Base-by-base conservation (phyloP, 1,140 invertebrate species). In the Papilio helenus region DNA sequence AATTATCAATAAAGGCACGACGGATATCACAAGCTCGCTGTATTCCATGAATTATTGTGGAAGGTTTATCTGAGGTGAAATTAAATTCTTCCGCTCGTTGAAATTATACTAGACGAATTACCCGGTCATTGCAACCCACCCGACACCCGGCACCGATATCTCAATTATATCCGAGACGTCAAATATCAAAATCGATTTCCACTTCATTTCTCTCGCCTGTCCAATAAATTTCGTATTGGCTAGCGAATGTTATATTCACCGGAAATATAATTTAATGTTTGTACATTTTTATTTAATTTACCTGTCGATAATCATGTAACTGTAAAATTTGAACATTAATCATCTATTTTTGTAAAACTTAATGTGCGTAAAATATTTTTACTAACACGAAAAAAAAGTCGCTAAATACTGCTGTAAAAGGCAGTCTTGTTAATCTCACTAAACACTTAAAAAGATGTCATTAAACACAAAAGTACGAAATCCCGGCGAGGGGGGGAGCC, bases 31-130 rank as follows among this genome's bases (percentile, higher is more conserved):
- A 72, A 76, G 81, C 55, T 82, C 80, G 86, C 42, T 20, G n/a
- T 55, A 80, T 86, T 83, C 79, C 81, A 87, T 87, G 85, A 89
- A 86, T 85, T 88, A 89, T 87, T 86, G 72, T 51, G 82, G 61
- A 74, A 82, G 86, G 85, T 85, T 87, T 91, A 86, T 86, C 82
- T 86, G 81, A 85, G 87, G 89, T 89, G 89, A 91, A 91, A 91
- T 91, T 89, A 89, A 89, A 90, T 90, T 89, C 81, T 80, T 76
- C 81, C 83, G 82, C 79, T 71, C 80, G 76, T 80, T 84, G 83
- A 83, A 86, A 89, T 89, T 88, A 88, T 82, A 79, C 85, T 85
- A 85, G 89, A 85, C 86, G 89, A 88, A 89, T 91, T 90, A 89
- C 86, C 86, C 87, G 85, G 88, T 88, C 85, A 88, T 90, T 90